phyloP scores from a whole-genome alignment of 2,113 vertebrate species.

The Ivindomyrus marchei region DNA sequence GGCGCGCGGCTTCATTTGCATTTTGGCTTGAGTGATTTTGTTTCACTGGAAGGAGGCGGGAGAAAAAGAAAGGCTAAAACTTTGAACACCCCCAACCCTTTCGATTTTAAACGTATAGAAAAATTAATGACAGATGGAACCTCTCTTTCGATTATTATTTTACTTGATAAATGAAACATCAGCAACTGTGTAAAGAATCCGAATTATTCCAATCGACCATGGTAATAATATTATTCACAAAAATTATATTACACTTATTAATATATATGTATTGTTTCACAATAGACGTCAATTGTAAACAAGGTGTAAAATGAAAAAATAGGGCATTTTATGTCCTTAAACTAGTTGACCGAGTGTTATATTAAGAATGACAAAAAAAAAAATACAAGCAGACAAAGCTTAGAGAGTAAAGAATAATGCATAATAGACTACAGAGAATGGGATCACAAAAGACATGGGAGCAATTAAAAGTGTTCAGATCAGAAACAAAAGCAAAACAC shows the following conservation, averaged over 20 bases:
- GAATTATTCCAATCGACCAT: background rate
- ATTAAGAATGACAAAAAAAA: background rate
- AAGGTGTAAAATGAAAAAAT: background rate
- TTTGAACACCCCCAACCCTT: conserved; percentile 59
- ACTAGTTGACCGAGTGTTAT: background rate
- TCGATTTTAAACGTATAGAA: conserved; percentile 60
- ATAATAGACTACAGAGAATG: background rate
- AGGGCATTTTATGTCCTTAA: background rate
- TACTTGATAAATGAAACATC: conserved; percentile 50
- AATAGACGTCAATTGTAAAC: background rate
- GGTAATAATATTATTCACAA: background rate
- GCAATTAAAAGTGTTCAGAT: background rate
- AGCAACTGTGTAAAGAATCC: conserved; percentile 4
- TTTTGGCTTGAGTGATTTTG: conserved; percentile 67
- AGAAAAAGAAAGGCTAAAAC: conserved; percentile 46
- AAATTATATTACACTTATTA: background rate
- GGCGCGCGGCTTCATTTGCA: conserved; percentile 75
- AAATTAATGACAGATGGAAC: conserved; percentile 60
- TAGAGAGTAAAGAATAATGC: background rate
- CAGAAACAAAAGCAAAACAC: background rate
- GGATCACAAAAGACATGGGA: background rate
- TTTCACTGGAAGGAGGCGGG: conserved; percentile 47
- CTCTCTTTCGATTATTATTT: conserved; percentile 54
- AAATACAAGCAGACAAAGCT: background rate
- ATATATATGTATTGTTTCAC: background rate